Conservation (phyloP, 2,113 vertebrate species). For the Physeter macrocephalus region DNA sequence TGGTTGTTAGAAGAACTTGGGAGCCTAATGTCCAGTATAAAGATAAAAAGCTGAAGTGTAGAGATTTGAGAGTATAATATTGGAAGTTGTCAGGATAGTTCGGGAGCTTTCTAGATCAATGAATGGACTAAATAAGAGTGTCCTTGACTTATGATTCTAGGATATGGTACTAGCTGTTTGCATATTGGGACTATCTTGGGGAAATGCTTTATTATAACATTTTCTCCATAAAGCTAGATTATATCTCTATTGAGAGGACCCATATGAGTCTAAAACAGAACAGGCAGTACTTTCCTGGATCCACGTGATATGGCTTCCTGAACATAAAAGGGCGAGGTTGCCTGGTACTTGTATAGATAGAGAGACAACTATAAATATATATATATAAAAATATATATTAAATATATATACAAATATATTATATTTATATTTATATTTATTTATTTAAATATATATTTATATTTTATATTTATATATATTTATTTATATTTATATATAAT, state of each 20-base stretch:
- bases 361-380: neutral
- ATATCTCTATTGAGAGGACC: neutral
- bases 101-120: neutral
- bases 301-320: neutral
- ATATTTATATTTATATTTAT: no score
- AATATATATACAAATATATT: no score
- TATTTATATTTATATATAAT: no score
- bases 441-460: no score
- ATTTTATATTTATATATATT: no score
- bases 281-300: neutral
- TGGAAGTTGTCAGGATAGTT: neutral
- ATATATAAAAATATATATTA: no score
- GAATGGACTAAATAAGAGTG: neutral
- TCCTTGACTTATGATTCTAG: neutral
- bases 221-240: neutral
- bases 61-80: neutral
- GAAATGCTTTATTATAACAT: slow-evolving; percentile 1
- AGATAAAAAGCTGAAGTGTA: neutral
- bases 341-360: neutral
- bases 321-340: neutral
- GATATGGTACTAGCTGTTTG: neutral
- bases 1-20: neutral
- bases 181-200: neutral
- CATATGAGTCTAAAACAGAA: neutral
- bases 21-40: neutral